phyloP scores from a whole-genome alignment of 2,797 vertebrate genomes.

The Atherinosoma microstoma region DNA sequence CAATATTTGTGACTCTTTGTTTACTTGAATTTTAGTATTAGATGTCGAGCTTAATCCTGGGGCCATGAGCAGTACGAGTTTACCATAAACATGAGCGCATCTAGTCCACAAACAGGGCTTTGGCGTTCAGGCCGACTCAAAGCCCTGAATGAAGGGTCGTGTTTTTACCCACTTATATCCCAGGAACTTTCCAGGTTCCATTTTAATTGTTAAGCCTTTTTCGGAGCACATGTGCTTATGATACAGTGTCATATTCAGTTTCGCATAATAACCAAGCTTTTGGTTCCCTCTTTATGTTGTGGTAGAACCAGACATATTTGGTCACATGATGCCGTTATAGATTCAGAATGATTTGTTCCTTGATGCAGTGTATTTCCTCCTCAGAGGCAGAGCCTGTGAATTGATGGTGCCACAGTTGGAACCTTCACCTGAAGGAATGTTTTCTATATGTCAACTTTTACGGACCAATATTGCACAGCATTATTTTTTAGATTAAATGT shows the following conservation, averaged over 20 bases:
- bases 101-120: slow-evolving; percentile 50
- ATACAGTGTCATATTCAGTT: slow-evolving; percentile 59
- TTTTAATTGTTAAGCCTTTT: slow-evolving; percentile 54
- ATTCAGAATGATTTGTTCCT: slow-evolving; percentile 46
- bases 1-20: slow-evolving; percentile 72
- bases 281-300: slow-evolving; percentile 49
- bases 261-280: slow-evolving; percentile 47
- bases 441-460: slow-evolving; percentile 46
- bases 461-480: slow-evolving; percentile 57
- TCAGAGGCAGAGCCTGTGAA: slow-evolving; percentile 24
- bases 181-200: slow-evolving; percentile 50
- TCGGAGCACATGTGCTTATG: slow-evolving; percentile 46
- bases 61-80: slow-evolving; percentile 51
- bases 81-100: slow-evolving; percentile 57
- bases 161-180: slow-evolving; percentile 39
- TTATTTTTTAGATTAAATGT: slow-evolving; percentile 34
- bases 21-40: slow-evolving; percentile 76
- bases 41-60: slow-evolving; percentile 60
- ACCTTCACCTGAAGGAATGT: slow-evolving; percentile 29
- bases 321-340: slow-evolving; percentile 55
- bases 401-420: slow-evolving; percentile 25
- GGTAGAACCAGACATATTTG: slow-evolving; percentile 44
- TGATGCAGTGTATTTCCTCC: slow-evolving; percentile 54
- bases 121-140: slow-evolving; percentile 40
- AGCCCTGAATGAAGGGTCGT: slow-evolving; percentile 44